phyloP scores from a whole-genome alignment of 2,113 vertebrate genomes.

The Microtus richardsoni region DNA sequence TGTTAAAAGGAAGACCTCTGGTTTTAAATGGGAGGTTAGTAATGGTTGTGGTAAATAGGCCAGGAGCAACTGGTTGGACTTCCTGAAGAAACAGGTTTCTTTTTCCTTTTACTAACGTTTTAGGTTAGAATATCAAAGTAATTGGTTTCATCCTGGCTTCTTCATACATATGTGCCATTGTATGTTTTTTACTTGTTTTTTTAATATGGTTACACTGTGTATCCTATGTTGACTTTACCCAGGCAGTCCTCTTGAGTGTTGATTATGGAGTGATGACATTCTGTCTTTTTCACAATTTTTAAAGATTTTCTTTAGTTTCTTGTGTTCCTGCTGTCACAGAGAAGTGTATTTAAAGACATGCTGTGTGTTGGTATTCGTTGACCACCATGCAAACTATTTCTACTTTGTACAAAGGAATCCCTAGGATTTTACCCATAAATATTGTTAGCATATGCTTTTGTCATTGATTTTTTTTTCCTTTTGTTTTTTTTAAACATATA shows the following conservation, averaged over 20 bases:
- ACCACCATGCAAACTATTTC: neutral
- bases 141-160: neutral
- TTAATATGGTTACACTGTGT: neutral
- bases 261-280: neutral
- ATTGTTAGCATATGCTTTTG: neutral
- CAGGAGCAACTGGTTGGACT: neutral
- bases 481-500: neutral
- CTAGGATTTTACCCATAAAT: conserved; percentile 13
- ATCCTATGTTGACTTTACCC: neutral
- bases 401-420: neutral
- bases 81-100: neutral
- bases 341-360: neutral
- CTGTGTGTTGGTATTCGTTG: neutral
- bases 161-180: neutral
- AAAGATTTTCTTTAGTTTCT: neutral
- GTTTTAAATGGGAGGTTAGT: neutral
- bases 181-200: neutral
- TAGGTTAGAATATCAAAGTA: neutral
- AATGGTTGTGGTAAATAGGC: neutral
- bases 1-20: neutral
- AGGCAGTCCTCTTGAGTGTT: neutral
- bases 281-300: neutral
- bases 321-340: neutral
- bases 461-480: neutral
- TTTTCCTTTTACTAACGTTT: neutral